Evolutionary conservation across 2,888 invertebrate species (phyloP).

Genomic region (Trichogramma dendrolimi): DNA sequence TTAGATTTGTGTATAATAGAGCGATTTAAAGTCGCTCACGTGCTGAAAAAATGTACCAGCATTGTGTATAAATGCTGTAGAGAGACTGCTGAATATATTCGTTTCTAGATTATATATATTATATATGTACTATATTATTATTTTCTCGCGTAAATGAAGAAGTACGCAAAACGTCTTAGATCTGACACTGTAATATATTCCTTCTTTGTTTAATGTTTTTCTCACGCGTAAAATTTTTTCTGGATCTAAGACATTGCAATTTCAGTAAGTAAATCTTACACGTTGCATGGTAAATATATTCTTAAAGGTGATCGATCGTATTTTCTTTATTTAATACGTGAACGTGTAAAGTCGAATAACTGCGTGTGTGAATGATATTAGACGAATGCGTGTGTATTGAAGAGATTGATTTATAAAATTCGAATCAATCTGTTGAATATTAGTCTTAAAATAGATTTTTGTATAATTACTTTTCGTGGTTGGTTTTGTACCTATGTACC

Average conservation of each 20-base stretch:
- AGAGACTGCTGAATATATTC: slow-evolving; percentile 24
- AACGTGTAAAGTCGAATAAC: not conserved
- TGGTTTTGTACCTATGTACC: slow-evolving; percentile 29
- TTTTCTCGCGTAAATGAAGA: slow-evolving; percentile 22
- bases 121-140: not conserved
- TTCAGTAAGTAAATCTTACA: slow-evolving; percentile 19
- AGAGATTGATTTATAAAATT: slow-evolving; percentile 17
- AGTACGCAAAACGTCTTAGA: slow-evolving; percentile 29
- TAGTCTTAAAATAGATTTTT: slow-evolving; percentile 27
- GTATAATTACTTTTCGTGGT: slow-evolving; percentile 27
- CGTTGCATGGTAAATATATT: slow-evolving; percentile 16
- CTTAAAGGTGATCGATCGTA: slow-evolving; percentile 17
- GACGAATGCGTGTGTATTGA: slow-evolving; percentile 7
- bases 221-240: slow-evolving; percentile 17
- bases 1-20: slow-evolving; percentile 32
- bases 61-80: slow-evolving; percentile 17
- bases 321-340: slow-evolving; percentile 14
- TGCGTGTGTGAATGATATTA: slow-evolving; percentile 1
- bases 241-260: slow-evolving; percentile 29
- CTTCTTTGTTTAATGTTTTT: slow-evolving; percentile 25
- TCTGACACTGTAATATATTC: slow-evolving; percentile 30
- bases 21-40: slow-evolving; percentile 24
- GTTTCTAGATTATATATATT: slow-evolving; percentile 20
- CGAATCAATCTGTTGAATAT: slow-evolving; percentile 23
- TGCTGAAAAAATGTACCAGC: slow-evolving; percentile 16